Conservation (phyloP, 2,888 invertebrate genomes). For the Pachydiplax longipennis region DNA sequence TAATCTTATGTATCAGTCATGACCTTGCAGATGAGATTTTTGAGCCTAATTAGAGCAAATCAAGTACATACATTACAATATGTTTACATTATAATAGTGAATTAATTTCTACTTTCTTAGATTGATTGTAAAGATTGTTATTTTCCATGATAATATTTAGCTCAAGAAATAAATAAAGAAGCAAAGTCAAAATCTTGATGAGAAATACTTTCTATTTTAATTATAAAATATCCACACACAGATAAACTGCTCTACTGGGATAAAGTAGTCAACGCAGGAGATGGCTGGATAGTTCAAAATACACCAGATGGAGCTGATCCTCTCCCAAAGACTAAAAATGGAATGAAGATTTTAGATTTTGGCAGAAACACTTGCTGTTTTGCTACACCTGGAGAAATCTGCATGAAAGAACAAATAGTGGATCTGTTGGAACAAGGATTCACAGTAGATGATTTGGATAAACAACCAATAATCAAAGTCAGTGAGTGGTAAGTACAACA, state of each 20-base stretch:
- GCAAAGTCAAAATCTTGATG: background rate
- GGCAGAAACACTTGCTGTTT: slow-evolving; percentile 61
- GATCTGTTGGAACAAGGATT: slow-evolving; percentile 60
- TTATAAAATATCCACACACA: background rate
- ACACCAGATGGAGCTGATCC: slow-evolving; percentile 61
- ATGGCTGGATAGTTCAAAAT: slow-evolving; percentile 62
- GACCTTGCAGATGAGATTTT: too few relatives aligned
- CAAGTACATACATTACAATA: too few relatives aligned
- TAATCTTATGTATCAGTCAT: too few relatives aligned
- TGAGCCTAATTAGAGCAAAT: too few relatives aligned
- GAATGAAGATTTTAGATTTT: slow-evolving; percentile 55
- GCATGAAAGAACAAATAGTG: slow-evolving; percentile 63
- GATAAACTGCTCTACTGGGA: slow-evolving; percentile 59
- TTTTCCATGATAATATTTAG: background rate
- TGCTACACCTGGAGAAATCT: slow-evolving; percentile 63
- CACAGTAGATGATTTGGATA: slow-evolving; percentile 60
- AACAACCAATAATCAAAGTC: slow-evolving; percentile 63
- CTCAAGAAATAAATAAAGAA: background rate
- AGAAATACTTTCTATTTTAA: background rate
- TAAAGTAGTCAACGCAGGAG: slow-evolving; percentile 58
- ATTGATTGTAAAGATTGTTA: background rate
- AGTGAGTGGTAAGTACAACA: slow-evolving; percentile 56
- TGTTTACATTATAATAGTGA: too few relatives aligned
- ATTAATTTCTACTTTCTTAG: background rate
- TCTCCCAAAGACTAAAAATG: slow-evolving; percentile 58